Evolutionary conservation across 2,888 invertebrate species (phyloP).

Genomic region (Phymatocera aterrima): DNA sequence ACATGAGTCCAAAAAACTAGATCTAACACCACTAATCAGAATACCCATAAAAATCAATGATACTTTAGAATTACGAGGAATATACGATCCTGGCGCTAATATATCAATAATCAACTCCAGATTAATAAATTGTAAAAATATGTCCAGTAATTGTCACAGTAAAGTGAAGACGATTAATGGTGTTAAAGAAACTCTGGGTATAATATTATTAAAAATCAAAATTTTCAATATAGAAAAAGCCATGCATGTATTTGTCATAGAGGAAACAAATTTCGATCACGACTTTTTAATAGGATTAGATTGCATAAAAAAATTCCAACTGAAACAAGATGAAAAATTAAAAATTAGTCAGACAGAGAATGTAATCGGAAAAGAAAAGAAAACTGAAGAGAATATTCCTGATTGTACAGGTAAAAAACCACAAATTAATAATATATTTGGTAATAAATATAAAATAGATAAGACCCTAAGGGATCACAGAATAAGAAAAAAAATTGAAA

Average conservation of each 20-base stretch:
- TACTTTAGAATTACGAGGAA: slow-evolving; percentile 45
- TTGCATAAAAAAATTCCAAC: slow-evolving; percentile 43
- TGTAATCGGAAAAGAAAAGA: neutral
- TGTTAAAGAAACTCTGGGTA: slow-evolving; percentile 47
- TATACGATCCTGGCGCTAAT: slow-evolving; percentile 50
- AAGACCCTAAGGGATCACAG: slow-evolving; percentile 22
- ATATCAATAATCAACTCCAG: slow-evolving; percentile 50
- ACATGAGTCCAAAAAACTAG: slow-evolving; percentile 47
- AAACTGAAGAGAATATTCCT: neutral
- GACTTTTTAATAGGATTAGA: slow-evolving; percentile 50
- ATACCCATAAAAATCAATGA: slow-evolving; percentile 45
- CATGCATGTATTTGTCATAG: slow-evolving; percentile 42
- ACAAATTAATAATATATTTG: neutral
- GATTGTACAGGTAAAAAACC: slow-evolving; percentile 2
- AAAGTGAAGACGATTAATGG: slow-evolving; percentile 51
- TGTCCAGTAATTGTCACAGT: slow-evolving; percentile 35
- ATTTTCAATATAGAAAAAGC: slow-evolving; percentile 46
- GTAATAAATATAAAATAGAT: neutral
- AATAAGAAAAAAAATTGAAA: slow-evolving; percentile 13
- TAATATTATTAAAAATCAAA: slow-evolving; percentile 49
- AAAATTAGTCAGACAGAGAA: slow-evolving; percentile 32
- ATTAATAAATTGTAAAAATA: slow-evolving; percentile 46
- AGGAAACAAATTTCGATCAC: slow-evolving; percentile 42
- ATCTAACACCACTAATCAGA: slow-evolving; percentile 50
- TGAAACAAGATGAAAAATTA: slow-evolving; percentile 47